phyloP scores from a whole-genome alignment of 2,888 invertebrate species.

The Lepidocyrtoides sp. region DNA sequence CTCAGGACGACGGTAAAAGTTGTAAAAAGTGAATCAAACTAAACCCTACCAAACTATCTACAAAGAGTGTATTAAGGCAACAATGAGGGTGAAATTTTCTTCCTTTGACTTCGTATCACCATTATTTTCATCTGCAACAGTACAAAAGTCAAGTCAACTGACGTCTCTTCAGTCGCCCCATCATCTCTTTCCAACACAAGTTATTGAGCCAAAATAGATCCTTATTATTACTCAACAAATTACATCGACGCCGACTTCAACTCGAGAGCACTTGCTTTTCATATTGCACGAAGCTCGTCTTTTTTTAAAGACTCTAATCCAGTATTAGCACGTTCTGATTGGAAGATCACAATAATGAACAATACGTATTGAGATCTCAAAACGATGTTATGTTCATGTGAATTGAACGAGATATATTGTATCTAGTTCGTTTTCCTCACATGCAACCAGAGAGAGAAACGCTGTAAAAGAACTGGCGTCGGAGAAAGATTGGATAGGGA shows the following conservation, averaged over 20 bases:
- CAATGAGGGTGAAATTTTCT: conserved; percentile 56
- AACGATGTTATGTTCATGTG: neutral
- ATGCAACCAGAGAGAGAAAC: neutral
- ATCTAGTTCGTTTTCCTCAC: neutral
- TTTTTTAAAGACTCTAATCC: neutral
- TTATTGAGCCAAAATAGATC: conserved; percentile 34
- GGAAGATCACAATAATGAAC: conserved; percentile 21
- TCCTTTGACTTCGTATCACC: conserved; percentile 71
- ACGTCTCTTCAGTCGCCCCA: conserved; percentile 76
- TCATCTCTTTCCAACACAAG: conserved; percentile 23
- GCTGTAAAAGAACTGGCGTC: conserved; percentile 28
- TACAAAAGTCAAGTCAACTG: conserved; percentile 41
- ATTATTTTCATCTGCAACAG: conserved; percentile 62
- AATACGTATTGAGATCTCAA: conserved; percentile 51
- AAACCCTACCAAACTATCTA: neutral
- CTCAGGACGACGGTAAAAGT: conserved; percentile 26
- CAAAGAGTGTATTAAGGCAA: neutral
- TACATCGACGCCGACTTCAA: conserved; percentile 58
- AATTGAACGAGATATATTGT: conserved; percentile 34
- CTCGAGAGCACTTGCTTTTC: too few species aligned
- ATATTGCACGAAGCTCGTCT: neutral
- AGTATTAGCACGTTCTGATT: conserved; percentile 23
- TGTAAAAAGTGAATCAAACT: neutral
- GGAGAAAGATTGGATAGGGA: conserved; percentile 13
- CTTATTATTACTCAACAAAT: too few species aligned